Base-by-base conservation (phyloP, 1,140 invertebrate genomes). In the Hypothenemus hampei region DNA sequence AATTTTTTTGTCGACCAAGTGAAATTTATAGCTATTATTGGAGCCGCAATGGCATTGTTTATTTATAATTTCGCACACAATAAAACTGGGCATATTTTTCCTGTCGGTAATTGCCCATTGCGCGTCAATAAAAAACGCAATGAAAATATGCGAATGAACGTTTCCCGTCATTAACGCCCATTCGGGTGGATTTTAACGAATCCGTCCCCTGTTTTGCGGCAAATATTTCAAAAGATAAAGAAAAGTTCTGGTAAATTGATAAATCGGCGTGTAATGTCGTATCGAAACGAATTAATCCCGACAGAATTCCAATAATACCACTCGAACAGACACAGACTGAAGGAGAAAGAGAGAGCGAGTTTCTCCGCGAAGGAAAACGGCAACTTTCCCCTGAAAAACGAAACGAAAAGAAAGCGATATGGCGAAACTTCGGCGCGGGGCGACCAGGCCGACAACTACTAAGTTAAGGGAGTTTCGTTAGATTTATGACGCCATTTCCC, bases 401-500 rank as follows among this genome's bases (percentile, higher is more conserved):
- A 43, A 49, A 15, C 15, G 44, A 15, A 43, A 55, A 55, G 52
- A 55, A 55, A 26, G 43, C 52, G 52, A 53, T 55, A 55, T 47
- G 54, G 46, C 37, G 23, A 49, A 57, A 57, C 45, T 55, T 39
- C 43, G 51, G 24, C 51, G 40, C 35, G 43, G 21, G 13, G 39
- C 36, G 43, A 23, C 36, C 52, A n/a, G n/a, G n/a, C n/a, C n/a
- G n/a, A n/a, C n/a, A 31, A 55, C 43, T 53, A 39, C 21, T 22
- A 37, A 35, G 36, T 43, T 23, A n/a, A n/a, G 46, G 46, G 46
- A 47, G 24, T 44, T 41, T 43, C 36, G 37, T 16, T 50, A 57
- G 54, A 57, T 57, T 57, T 57, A 57, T 57, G 54, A 57, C 48
- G 54, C 54, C 39, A 57, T 57, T 57, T 57, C 54, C 53, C 54